Conservation (phyloP, 1,140 invertebrate genomes). For the Bombus confusus region DNA sequence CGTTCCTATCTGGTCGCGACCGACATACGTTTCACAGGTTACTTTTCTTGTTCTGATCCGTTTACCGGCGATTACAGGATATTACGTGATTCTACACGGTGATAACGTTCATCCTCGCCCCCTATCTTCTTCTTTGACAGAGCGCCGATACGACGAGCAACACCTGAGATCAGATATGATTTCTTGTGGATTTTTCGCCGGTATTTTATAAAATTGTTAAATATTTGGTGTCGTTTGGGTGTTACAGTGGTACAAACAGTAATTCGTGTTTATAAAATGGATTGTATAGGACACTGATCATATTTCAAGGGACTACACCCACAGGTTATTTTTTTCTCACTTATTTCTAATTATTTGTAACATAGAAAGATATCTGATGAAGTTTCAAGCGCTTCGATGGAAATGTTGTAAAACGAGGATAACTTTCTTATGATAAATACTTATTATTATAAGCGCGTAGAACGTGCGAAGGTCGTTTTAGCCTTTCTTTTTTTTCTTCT, state of each 20-base stretch:
- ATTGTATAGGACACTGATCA: neutral
- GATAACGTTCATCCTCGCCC: constrained; percentile 7
- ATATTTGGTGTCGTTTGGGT: neutral
- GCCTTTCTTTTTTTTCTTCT: neutral
- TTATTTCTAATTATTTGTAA: neutral
- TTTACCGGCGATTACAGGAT: neutral
- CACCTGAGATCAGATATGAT: neutral
- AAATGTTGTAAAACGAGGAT: neutral
- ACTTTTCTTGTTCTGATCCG: neutral
- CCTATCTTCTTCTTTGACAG: neutral
- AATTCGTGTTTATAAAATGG: neutral
- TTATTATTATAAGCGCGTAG: neutral
- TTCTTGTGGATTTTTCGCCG: neutral
- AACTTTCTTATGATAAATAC: no score
- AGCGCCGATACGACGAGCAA: neutral
- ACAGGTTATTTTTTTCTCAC: neutral
- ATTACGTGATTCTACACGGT: constrained; percentile 6
- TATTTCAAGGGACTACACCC: neutral
- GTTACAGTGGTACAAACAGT: neutral
- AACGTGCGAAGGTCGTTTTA: neutral
- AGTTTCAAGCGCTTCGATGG: neutral
- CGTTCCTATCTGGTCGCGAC: constrained; percentile 20
- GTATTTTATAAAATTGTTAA: neutral
- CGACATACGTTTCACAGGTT: neutral
- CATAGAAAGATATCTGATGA: neutral